Evolutionary conservation across 2,797 vertebrate genomes (phyloP), one percentile per base, ranked within the genome.

Genomic region (Fistularia tabacaria): DNA sequence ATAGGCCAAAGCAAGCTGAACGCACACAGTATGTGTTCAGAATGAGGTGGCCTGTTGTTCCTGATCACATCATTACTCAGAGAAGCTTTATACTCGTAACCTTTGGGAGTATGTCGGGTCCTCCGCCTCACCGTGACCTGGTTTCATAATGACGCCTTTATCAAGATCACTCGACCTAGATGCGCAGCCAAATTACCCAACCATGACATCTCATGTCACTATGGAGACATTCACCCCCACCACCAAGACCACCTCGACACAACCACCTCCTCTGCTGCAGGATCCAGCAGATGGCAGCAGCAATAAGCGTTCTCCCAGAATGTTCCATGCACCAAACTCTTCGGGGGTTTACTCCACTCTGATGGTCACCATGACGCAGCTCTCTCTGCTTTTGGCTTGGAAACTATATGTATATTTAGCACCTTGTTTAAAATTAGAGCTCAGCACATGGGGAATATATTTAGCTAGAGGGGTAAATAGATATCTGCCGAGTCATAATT

Each of bases 371-470:
- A 73, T 90, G 89, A 91, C 79, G 71, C 87, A 90, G 85, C 84
- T 71, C 71, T 77, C 76, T 87, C 79, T 87, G 59, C 50, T 83
- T 91, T 89, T 91, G 90, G 88, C 87, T 87, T 58, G 82, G 87
- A 91, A 88, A 88, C 77, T 85, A 52, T 57, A 73, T 77, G 81
- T 90, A 90, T 89, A 87, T 88, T 89, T 89, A 89, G 85, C 74
- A 76, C 61, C 71, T 72, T 5, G 51, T 83, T 87, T 87, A 79
- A 85, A 84, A 66, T 81, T 80, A 80, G 82, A 83, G 73, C 65
- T 61, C 75, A 82, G 75, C 79, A 82, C 78, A 78, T 72, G 72
- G 74, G 58, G 51, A 73, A 74, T 76, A 77, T 59, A 79, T 80
- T 79, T 83, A 80, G 66, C 51, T 54, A 66, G 44, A 63, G 40